phyloP scores from a whole-genome alignment of 2,113 vertebrate genomes.

The Oryzias woworae region DNA sequence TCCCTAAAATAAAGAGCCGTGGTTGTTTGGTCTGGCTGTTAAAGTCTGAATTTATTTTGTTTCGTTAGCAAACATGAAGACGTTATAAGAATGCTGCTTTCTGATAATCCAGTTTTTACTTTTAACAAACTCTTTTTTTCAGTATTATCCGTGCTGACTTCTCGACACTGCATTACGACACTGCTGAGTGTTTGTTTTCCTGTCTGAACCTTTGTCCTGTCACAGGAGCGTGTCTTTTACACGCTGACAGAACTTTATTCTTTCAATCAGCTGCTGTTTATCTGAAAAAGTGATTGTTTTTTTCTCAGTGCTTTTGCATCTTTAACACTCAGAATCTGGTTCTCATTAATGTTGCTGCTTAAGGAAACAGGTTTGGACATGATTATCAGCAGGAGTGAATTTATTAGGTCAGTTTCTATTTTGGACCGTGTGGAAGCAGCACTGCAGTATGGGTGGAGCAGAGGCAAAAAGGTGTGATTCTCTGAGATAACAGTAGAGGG shows the following conservation, averaged over 20 bases:
- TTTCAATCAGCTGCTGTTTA: too few species aligned
- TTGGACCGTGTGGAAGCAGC: constrained; percentile 71
- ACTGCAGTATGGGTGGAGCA: constrained; percentile 75
- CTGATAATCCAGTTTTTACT: constrained; percentile 2
- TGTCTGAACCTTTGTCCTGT: neutral
- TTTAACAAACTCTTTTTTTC: constrained; percentile 17
- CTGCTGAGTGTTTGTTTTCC: constrained; percentile 10
- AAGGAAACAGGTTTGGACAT: constrained; percentile 5
- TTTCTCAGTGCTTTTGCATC: too few species aligned
- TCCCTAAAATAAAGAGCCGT: constrained; percentile 53
- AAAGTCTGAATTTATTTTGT: too few species aligned
- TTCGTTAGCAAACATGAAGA: too few species aligned
- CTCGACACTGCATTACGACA: constrained; percentile 9
- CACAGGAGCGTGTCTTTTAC: neutral
- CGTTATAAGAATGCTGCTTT: constrained; percentile 1
- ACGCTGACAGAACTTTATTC: too few species aligned
- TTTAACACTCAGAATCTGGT: neutral
- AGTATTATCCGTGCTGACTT: constrained; percentile 6
- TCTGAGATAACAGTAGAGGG: constrained; percentile 15
- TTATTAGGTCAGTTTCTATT: constrained; percentile 62
- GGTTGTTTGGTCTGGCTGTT: constrained; percentile 17
- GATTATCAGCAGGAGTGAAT: constrained; percentile 18
- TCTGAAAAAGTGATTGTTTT: too few species aligned
- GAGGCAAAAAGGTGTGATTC: constrained; percentile 33
- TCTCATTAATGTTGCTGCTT: neutral